Percentiles rank a stretch among this genome's conserved stretches.
phyloP scores from a whole-genome alignment of 2,113 vertebrate genomes.

The Struthidea cinerea region DNA sequence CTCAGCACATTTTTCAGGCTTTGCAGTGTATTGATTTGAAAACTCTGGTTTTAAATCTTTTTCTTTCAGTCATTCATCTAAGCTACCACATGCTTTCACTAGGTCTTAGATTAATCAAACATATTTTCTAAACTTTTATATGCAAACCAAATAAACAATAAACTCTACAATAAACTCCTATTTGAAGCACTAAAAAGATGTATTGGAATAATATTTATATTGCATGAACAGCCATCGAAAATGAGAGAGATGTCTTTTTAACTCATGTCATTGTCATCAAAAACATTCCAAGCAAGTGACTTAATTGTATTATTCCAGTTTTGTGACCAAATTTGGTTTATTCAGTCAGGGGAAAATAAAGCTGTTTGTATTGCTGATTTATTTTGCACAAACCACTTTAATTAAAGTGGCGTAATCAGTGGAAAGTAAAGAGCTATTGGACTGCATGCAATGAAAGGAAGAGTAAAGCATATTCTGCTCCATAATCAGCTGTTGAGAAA shows the following conservation, averaged over 20 bases:
- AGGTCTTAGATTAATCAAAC: neutral
- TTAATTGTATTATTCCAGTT: constrained; percentile 17
- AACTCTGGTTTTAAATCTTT: neutral
- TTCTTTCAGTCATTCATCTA: neutral
- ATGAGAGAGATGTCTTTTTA: neutral
- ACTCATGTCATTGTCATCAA: neutral
- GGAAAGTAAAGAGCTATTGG: constrained; percentile 20
- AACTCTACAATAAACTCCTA: neutral
- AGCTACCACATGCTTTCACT: neutral
- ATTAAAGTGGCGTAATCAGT: constrained; percentile 18
- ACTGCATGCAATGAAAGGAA: neutral
- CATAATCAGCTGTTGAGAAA: neutral
- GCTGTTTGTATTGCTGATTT: constrained; percentile 41
- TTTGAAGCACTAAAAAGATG: neutral
- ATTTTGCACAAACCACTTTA: constrained; percentile 36
- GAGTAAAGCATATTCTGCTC: neutral
- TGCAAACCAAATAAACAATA: neutral
- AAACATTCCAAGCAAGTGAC: neutral
- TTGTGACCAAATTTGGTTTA: constrained; percentile 34
- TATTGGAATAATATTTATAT: neutral
- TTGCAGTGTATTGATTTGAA: neutral
- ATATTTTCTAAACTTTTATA: neutral
- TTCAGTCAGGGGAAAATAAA: constrained; percentile 34
- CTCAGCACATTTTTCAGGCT: neutral
- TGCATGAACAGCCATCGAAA: neutral